Conservation (phyloP, 2,113 vertebrate species). For the Mastomys natalensis region DNA sequence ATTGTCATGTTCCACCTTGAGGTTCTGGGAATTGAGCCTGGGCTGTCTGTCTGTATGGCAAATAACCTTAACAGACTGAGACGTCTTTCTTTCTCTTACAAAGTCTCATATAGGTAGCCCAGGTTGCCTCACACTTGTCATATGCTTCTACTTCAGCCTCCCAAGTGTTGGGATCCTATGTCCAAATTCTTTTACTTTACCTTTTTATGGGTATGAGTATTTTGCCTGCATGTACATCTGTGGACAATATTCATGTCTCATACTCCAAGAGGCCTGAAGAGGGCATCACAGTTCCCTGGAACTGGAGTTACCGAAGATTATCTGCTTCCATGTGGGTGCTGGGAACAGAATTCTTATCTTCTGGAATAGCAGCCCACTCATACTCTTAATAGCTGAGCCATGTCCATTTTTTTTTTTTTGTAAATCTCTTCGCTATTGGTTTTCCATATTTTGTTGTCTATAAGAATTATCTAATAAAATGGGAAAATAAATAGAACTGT, state of each 20-base stretch:
- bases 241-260: neutral
- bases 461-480: neutral
- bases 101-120: neutral
- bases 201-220: neutral
- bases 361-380: neutral
- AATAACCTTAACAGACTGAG: neutral
- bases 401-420: neutral
- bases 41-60: neutral
- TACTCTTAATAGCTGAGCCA: neutral
- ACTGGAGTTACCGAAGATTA: neutral
- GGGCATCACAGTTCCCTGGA: neutral
- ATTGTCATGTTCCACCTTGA: neutral
- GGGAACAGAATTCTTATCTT: neutral
- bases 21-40: neutral
- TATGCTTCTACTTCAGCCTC: neutral
- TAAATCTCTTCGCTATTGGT: neutral
- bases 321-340: neutral
- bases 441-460: neutral
- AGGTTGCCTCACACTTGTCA: neutral
- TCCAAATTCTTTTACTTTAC: neutral
- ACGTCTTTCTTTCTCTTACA: neutral
- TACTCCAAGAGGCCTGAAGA: neutral
- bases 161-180: neutral
- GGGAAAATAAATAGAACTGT: neutral
- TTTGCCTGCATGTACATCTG: neutral